Evolutionary conservation across 2,888 invertebrate genomes (phyloP).

Genomic region (Rhodophaea formosa): DNA sequence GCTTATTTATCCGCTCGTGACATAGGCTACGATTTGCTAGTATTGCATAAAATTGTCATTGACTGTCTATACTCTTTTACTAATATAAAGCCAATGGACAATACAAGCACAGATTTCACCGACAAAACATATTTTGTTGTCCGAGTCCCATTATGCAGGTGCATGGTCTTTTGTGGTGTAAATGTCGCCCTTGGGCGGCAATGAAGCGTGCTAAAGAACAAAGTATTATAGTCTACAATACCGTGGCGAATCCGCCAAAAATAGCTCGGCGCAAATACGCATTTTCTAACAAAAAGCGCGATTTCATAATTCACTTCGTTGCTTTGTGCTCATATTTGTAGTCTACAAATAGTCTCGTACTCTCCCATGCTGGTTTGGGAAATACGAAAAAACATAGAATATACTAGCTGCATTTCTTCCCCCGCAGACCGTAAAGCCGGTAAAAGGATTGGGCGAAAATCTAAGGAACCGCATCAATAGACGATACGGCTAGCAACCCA

Average conservation of each 20-base stretch:
- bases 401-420: no score
- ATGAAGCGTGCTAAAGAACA: constrained; percentile 9
- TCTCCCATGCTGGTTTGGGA: no score
- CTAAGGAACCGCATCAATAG: no score
- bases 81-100: neutral
- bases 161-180: constrained; percentile 8
- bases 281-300: neutral
- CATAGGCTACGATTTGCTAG: no score
- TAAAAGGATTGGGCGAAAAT: no score
- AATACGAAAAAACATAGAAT: no score
- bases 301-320: neutral
- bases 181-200: constrained; percentile 8
- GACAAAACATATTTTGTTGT: constrained; percentile 10
- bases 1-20: no score
- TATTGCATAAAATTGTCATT: neutral
- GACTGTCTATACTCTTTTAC: neutral
- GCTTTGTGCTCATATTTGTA: neutral
- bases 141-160: neutral
- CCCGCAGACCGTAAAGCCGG: no score
- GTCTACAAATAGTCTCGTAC: neutral
- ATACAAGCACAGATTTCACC: constrained; percentile 2
- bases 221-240: neutral
- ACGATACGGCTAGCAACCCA: no score
- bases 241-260: constrained; percentile 6
- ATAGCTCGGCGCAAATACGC: constrained; percentile 2